Evolutionary conservation across 2,113 vertebrate genomes (phyloP), one percentile per base, ranked within the genome.

Genomic region (Nipponia nippon): DNA sequence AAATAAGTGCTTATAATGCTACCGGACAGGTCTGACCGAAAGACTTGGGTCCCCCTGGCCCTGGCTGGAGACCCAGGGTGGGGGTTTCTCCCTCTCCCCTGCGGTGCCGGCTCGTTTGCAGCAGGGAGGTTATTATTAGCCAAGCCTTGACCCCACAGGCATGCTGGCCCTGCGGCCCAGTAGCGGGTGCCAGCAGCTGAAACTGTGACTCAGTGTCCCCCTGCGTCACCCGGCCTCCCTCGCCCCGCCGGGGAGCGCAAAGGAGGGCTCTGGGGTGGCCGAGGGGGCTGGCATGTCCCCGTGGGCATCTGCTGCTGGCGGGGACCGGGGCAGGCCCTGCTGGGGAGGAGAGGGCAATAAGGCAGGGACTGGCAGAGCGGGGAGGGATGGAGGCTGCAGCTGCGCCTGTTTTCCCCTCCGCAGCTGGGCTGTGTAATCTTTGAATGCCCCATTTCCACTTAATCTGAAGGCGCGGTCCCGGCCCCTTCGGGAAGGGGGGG

Each of bases 141-240:
- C 5, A 2, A 66, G 71, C 67, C 46, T 11, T 95, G 94, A 90
- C 94, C 94, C 75, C 49, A 0, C 85, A 86, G 83, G 56, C 86
- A 90, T 90, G 94, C 38, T 47, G 78, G 52, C 36, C 36, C 36
- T 5, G 2, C 1, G 13, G 36, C 90, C n/a, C 17, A 6, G 30
- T 1, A 26, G 59, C 7, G 9, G 23, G 17, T 47, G 36, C 78
- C 2, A 2, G 42, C 92, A 82, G 93, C 83, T 65, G 91, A 80
- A 93, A 86, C 93, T 46, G 76, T 96, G 96, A 94, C 89, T 94
- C 96, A 89, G 29, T 16, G 88, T 86, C 58, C 78, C 77, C n/a
- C 61, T 58, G 82, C 5, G 42, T 76, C 75, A 50, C 38, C 32
- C 49, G 15, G 62, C 63, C 76, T 17, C 46, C 80, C 56, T 47